phyloP scores from a whole-genome alignment of 2,888 invertebrate genomes.

The Cynaeus angustus region DNA sequence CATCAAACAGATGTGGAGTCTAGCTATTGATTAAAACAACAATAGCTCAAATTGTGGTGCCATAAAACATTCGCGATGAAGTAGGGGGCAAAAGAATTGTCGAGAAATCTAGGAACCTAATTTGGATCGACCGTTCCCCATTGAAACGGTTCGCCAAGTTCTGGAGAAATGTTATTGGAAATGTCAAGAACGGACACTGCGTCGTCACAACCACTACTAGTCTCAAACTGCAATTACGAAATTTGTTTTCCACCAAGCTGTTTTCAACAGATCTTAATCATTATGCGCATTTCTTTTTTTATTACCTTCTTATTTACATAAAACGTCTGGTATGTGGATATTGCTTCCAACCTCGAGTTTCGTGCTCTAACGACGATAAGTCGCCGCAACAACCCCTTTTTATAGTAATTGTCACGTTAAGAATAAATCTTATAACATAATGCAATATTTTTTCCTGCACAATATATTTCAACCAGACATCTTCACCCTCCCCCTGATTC shows the following conservation, averaged over 20 bases:
- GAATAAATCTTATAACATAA: background rate
- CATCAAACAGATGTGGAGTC: conserved; percentile 3
- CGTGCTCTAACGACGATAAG: conserved; percentile 6
- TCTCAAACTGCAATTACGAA: conserved; percentile 13
- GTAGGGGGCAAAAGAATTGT: conserved; percentile 8
- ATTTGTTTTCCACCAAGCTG: conserved; percentile 17
- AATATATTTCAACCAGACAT: conserved; percentile 11
- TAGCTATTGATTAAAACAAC: conserved; percentile 20
- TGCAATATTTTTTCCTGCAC: conserved; percentile 11
- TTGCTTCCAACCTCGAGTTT: conserved; percentile 18
- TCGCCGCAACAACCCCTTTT: background rate
- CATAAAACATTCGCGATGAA: conserved; percentile 10
- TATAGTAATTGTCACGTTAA: conserved; percentile 22
- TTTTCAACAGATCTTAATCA: conserved; percentile 30
- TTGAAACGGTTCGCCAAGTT: conserved; percentile 15
- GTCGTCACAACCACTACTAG: background rate
- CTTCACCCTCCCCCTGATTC: conserved; percentile 40
- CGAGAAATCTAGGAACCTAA: conserved; percentile 15
- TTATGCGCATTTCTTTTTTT: conserved; percentile 15
- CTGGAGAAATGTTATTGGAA: conserved; percentile 12
- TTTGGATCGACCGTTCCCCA: conserved; percentile 14
- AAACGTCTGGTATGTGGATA: conserved; percentile 26
- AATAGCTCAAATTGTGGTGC: conserved; percentile 11
- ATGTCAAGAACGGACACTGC: conserved; percentile 3
- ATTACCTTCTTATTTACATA: conserved; percentile 23